Evolutionary conservation across 2,888 invertebrate species (phyloP).

Genomic region (Pomacea canaliculata): DNA sequence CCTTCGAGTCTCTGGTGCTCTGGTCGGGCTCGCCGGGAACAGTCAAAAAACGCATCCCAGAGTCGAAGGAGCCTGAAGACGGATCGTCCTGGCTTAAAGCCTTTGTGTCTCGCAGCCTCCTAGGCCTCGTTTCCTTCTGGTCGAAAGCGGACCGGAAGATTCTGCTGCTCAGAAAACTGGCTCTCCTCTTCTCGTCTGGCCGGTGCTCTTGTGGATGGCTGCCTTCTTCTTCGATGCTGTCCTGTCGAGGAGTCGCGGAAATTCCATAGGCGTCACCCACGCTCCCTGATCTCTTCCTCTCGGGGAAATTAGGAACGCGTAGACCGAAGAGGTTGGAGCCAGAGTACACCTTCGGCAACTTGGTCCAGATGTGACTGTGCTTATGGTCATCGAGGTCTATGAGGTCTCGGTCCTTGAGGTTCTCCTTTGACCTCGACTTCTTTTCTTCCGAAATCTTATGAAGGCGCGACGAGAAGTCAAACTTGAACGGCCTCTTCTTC

Average conservation of each 20-base stretch:
- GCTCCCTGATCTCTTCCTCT: constrained; percentile 60
- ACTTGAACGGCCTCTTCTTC: constrained; percentile 56
- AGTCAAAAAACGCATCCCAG: constrained; percentile 11
- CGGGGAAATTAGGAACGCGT: constrained; percentile 50
- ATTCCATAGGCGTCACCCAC: constrained; percentile 46
- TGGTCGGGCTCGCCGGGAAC: constrained; percentile 24
- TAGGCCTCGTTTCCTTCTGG: constrained; percentile 22
- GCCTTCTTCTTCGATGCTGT: constrained; percentile 36
- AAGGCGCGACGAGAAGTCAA: constrained; percentile 59
- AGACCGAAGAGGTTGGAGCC: constrained; percentile 62
- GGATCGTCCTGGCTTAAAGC: constrained; percentile 20
- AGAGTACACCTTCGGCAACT: constrained; percentile 59
- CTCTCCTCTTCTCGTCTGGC: constrained; percentile 33
- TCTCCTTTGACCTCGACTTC: constrained; percentile 52
- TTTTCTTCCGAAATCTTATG: constrained; percentile 62
- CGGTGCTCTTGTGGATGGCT: constrained; percentile 11
- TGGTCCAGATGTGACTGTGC: constrained; percentile 40
- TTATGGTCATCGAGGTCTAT: constrained; percentile 43
- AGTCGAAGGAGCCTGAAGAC: constrained; percentile 7
- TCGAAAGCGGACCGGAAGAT: constrained; percentile 35
- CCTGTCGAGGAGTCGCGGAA: constrained; percentile 23
- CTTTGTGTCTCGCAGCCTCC: constrained; percentile 21
- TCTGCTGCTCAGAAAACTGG: constrained; percentile 37
- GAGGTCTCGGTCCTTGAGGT: constrained; percentile 43
- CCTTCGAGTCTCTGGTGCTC: constrained; percentile 17